Conservation (phyloP, 2,797 vertebrate genomes). For the Bovichtus variegatus region DNA sequence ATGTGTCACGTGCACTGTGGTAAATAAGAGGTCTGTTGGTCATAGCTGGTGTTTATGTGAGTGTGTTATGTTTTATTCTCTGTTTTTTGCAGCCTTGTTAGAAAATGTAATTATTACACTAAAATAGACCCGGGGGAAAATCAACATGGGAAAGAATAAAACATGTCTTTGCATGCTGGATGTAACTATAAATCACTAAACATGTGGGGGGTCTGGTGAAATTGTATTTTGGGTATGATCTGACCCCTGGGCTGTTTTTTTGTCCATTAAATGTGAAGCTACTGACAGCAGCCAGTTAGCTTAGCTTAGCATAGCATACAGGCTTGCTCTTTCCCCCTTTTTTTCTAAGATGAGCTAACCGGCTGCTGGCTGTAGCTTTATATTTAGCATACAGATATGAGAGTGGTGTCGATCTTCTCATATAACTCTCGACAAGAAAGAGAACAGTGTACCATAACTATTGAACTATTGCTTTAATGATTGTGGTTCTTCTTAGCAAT, state of each 20-base stretch:
- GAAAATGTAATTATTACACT: not conserved
- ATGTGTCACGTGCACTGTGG: not conserved
- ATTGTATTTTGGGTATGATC: not conserved
- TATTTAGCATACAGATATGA: too few relatives aligned
- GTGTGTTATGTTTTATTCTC: not conserved
- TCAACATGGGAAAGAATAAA: not conserved
- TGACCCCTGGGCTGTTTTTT: not conserved
- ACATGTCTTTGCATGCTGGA: not conserved
- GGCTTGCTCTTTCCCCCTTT: not conserved
- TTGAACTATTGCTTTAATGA: not conserved
- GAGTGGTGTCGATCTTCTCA: not conserved
- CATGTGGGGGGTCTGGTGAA: not conserved
- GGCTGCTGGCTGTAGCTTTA: not conserved
- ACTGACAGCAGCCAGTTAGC: not conserved
- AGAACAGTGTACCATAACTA: not conserved
- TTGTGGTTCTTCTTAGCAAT: not conserved
- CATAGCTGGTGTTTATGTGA: not conserved
- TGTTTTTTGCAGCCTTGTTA: not conserved
- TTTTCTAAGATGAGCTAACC: not conserved
- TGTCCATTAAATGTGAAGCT: not conserved
- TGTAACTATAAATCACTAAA: constrained; percentile 7
- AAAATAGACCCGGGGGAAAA: not conserved
- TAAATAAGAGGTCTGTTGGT: not conserved
- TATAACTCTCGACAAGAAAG: not conserved
- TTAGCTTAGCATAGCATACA: not conserved